Evolutionary conservation across 2,888 invertebrate species (phyloP).

Genomic region (Microctonus brassicae): DNA sequence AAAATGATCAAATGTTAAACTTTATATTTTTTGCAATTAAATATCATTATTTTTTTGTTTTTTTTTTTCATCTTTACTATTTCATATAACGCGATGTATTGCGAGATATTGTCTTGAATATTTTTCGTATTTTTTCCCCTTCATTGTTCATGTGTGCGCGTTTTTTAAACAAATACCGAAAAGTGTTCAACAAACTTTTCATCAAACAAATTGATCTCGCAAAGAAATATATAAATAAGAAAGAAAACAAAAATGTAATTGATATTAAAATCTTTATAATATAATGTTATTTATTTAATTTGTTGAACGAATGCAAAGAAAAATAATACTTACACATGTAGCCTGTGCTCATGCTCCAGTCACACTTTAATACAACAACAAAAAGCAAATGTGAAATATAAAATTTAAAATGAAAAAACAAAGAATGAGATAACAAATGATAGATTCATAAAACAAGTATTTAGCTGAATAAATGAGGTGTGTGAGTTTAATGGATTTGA

Average conservation of each 20-base stretch:
- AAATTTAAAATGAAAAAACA: constrained; percentile 31
- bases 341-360: constrained; percentile 53
- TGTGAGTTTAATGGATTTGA: constrained; percentile 55
- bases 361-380: constrained; percentile 48
- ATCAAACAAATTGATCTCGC: constrained; percentile 23
- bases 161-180: constrained; percentile 44
- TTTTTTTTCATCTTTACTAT: background rate
- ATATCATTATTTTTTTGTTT: background rate
- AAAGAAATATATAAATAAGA: no score
- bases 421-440: constrained; percentile 48
- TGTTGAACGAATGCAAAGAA: constrained; percentile 19
- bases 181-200: constrained; percentile 52
- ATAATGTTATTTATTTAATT: constrained; percentile 12
- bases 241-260: constrained; percentile 1
- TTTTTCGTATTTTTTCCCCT: constrained; percentile 35
- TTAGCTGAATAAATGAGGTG: constrained; percentile 13
- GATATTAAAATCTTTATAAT: constrained; percentile 9
- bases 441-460: constrained; percentile 43
- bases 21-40: background rate
- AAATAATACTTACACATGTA: constrained; percentile 12
- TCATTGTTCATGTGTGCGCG: constrained; percentile 1
- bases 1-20: background rate
- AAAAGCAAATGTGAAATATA: constrained; percentile 28
- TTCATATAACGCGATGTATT: background rate
- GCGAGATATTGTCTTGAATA: background rate